These are phyloP conservation scores for Aromia moschata DNA, from an alignment of 2,888 invertebrate species.

Conservation along the genomic window DNA sequence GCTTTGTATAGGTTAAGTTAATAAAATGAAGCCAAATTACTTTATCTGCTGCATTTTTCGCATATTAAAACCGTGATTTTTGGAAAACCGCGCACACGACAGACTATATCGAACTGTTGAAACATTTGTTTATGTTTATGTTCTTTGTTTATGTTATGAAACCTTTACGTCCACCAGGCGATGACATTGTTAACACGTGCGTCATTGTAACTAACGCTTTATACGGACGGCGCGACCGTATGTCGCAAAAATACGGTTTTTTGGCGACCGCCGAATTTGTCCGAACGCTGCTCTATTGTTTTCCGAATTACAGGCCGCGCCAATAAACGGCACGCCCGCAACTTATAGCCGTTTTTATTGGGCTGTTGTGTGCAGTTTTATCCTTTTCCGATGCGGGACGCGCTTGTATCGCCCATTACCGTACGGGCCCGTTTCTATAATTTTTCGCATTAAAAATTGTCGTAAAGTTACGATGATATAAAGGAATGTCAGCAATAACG, in stretches of 20 bases:
- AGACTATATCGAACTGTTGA: too few relatives aligned
- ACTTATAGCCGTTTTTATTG: constrained; percentile 40
- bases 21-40: too few relatives aligned
- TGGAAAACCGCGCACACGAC: too few relatives aligned
- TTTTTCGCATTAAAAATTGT: constrained; percentile 10
- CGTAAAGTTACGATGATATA: constrained; percentile 10
- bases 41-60: too few relatives aligned
- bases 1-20: too few relatives aligned
- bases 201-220: constrained; percentile 31
- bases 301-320: constrained; percentile 34
- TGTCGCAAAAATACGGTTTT: constrained; percentile 44
- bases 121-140: too few relatives aligned
- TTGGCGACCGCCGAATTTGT: constrained; percentile 42
- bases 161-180: too few relatives aligned
- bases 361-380: constrained; percentile 29
- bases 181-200: constrained; percentile 32
- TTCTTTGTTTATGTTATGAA: too few relatives aligned
- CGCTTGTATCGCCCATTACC: constrained; percentile 10
- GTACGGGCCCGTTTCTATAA: constrained; percentile 6
- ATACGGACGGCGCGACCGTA: constrained; percentile 28
- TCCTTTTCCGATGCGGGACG: constrained; percentile 24
- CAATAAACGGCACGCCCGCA: constrained; percentile 36
- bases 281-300: constrained; percentile 38
- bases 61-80: too few relatives aligned
- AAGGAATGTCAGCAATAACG: constrained; percentile 8